Percentiles rank a stretch among this genome's conserved stretches.
These are phyloP conservation scores for Drosophila parvula DNA, from an alignment of 1,140 invertebrate genomes.

Conservation along the genomic window DNA sequence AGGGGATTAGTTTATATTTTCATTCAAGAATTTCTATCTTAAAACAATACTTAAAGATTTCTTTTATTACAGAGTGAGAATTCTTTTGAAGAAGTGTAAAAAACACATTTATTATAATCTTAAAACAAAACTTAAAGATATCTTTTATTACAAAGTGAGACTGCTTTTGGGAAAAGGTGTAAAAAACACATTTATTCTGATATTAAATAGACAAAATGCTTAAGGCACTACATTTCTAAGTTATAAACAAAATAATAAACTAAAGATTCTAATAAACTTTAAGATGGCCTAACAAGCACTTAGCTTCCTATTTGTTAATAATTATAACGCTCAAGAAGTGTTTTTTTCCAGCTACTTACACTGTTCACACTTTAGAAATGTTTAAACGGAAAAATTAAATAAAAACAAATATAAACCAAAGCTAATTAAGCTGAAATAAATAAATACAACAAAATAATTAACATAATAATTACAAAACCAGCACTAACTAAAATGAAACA, in stretches of 20 bases:
- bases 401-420: neutral
- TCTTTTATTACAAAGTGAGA: too few species aligned
- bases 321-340: neutral
- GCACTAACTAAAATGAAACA: neutral
- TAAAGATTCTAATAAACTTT: neutral
- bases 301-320: conserved; percentile 10
- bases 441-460: neutral
- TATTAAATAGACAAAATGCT: too few species aligned
- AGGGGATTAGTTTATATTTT: too few species aligned
- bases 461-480: neutral
- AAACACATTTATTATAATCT: too few species aligned
- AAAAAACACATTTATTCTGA: too few species aligned
- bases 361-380: neutral
- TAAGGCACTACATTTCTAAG: neutral
- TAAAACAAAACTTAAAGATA: too few species aligned
- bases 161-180: too few species aligned
- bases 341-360: neutral
- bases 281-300: neutral
- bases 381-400: neutral
- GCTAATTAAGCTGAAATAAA: neutral
- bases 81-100: too few species aligned
- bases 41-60: too few species aligned
- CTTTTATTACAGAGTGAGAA: too few species aligned
- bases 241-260: neutral
- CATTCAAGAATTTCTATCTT: too few species aligned